These are phyloP conservation scores for Danio tinwini DNA, from an alignment of 2,797 vertebrate genomes.

Conservation along the genomic window DNA sequence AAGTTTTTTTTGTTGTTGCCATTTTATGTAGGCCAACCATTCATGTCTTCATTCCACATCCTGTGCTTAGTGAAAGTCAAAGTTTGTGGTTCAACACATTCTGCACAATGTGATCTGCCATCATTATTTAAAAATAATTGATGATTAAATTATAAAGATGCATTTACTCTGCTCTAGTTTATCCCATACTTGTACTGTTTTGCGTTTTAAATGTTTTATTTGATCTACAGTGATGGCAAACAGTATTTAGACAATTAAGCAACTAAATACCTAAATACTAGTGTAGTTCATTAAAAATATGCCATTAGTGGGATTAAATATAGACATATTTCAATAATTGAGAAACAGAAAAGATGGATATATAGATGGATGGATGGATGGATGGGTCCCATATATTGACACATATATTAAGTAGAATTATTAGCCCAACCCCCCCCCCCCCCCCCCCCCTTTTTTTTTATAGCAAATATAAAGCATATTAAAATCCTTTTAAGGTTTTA, in stretches of 20 bases:
- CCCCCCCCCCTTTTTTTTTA: too few relatives aligned
- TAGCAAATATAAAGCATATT: too few relatives aligned
- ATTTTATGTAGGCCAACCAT: not conserved
- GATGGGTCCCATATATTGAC: too few relatives aligned
- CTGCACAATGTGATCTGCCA: not conserved
- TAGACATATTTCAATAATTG: too few relatives aligned
- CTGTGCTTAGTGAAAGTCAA: conserved; percentile 14
- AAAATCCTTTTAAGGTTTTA: too few relatives aligned
- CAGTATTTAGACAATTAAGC: not conserved
- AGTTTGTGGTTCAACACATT: not conserved
- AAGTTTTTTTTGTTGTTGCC: not conserved
- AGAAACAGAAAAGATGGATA: too few relatives aligned
- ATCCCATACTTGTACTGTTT: not conserved
- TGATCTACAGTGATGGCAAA: not conserved
- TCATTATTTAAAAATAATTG: not conserved
- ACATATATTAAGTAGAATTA: too few relatives aligned
- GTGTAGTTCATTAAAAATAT: too few relatives aligned
- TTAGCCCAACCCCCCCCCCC: too few relatives aligned
- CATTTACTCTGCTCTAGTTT: not conserved
- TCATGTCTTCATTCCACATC: conserved; percentile 19
- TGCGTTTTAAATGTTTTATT: not conserved
- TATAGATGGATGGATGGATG: too few relatives aligned
- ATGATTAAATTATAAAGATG: not conserved
- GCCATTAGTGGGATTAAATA: too few relatives aligned
- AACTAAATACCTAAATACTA: not conserved